Percentiles rank a stretch among this genome's conserved stretches.
These are phyloP conservation scores for Drosophila crucigera DNA, from an alignment of 2,888 invertebrate species.

Conservation along the genomic window DNA sequence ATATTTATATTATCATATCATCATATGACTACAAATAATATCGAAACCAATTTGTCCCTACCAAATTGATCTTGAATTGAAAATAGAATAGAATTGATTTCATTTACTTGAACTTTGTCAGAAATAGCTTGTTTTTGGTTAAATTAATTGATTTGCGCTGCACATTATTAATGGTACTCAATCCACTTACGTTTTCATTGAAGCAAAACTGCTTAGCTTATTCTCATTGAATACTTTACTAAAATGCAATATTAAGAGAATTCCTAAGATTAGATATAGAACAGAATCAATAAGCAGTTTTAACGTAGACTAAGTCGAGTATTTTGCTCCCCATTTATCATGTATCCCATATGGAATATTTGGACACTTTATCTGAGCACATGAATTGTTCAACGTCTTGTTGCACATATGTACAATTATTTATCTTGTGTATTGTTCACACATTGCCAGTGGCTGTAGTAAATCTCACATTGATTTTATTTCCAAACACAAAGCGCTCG, in stretches of 20 bases:
- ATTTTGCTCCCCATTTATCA: neutral
- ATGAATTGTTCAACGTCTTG: neutral
- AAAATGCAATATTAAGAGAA: fast-evolving
- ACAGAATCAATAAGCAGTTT: neutral
- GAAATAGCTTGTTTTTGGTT: neutral
- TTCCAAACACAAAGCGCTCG: conserved; percentile 39
- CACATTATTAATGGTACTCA: neutral
- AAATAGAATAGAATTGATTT: too few species aligned
- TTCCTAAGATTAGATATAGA: neutral
- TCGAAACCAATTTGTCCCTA: neutral
- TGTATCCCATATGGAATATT: neutral
- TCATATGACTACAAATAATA: neutral
- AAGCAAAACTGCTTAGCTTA: neutral
- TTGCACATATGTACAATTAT: conserved; percentile 2
- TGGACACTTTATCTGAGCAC: neutral
- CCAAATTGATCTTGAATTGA: neutral
- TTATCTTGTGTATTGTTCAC: conserved; percentile 36
- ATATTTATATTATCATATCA: neutral
- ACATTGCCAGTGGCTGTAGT: conserved; percentile 25
- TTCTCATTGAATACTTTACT: neutral
- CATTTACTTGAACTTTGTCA: neutral
- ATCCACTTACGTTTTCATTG: neutral
- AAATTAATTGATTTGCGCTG: neutral
- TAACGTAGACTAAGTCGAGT: neutral
- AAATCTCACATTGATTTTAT: conserved; percentile 44